These are phyloP conservation scores for Poeciliopsis gracilis DNA, from an alignment of 2,797 vertebrate genomes.

Conservation along the genomic window DNA sequence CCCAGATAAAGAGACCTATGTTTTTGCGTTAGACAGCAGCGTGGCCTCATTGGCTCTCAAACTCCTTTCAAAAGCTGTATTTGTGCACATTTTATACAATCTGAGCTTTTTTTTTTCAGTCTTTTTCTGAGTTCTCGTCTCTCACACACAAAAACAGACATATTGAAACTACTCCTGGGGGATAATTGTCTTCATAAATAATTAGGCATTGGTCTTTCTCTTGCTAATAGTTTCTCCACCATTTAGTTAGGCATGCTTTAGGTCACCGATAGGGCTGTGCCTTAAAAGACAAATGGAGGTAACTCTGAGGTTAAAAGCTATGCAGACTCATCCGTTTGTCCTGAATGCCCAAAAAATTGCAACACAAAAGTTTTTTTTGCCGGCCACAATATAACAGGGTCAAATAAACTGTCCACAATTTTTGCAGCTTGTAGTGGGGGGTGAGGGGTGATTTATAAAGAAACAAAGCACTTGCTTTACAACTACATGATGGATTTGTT, in stretches of 20 bases:
- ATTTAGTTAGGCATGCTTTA: conserved; percentile 34
- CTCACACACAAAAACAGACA: conserved; percentile 11
- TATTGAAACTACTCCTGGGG: conserved; percentile 21
- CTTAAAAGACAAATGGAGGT: conserved; percentile 52
- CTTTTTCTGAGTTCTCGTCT: conserved; percentile 27
- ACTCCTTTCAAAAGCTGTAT: conserved; percentile 46
- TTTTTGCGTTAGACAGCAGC: conserved; percentile 71
- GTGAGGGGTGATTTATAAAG: not conserved
- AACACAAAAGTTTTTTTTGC: conserved; percentile 32
- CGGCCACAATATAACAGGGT: conserved; percentile 29
- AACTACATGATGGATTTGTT: not conserved
- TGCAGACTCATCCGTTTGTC: conserved; percentile 34
- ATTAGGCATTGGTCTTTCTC: conserved; percentile 51
- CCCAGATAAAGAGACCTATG: conserved; percentile 76
- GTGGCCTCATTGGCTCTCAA: conserved; percentile 63
- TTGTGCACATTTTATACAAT: conserved; percentile 34
- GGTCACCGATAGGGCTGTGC: conserved; percentile 38
- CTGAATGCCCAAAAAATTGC: conserved; percentile 20
- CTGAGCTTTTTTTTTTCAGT: conserved; percentile 39
- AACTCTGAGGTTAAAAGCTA: conserved; percentile 57
- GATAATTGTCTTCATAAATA: conserved; percentile 67
- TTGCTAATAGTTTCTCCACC: conserved; percentile 46
- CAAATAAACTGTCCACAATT: conserved; percentile 7
- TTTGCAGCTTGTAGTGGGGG: not conserved
- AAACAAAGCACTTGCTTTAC: not conserved